Evolutionary conservation across 2,888 invertebrate genomes (phyloP).

Genomic region (Diplolepis rosae): DNA sequence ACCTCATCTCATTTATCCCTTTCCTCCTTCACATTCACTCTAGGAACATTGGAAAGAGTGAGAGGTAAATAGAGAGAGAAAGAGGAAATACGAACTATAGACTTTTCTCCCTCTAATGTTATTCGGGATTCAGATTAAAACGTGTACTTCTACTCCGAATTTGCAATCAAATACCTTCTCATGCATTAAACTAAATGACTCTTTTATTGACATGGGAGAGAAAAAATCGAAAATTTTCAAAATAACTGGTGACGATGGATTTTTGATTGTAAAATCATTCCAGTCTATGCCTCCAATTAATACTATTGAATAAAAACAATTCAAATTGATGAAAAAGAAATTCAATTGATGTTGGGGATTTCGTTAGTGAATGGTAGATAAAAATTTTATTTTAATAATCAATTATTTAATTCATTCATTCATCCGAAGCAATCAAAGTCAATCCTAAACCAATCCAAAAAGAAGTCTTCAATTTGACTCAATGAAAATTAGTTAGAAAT

Average conservation of each 20-base stretch:
- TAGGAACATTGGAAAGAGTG: slow-evolving; percentile 35
- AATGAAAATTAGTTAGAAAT: too few species aligned
- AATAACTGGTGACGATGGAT: slow-evolving; percentile 11
- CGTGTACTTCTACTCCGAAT: slow-evolving; percentile 57
- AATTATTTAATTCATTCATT: too few species aligned
- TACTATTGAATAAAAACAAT: too few species aligned
- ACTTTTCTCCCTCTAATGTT: slow-evolving; percentile 58
- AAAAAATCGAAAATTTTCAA: slow-evolving; percentile 16
- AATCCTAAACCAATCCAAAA: too few species aligned
- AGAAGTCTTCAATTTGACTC: too few species aligned
- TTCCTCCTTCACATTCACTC: slow-evolving; percentile 34
- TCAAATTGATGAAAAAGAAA: too few species aligned
- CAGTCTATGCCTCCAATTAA: neutral
- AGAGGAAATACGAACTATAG: slow-evolving; percentile 44
- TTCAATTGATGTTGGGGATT: too few species aligned
- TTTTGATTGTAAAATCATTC: slow-evolving; percentile 9
- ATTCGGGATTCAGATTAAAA: slow-evolving; percentile 66
- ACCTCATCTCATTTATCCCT: slow-evolving; percentile 29
- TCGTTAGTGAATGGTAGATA: too few species aligned
- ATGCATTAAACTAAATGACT: slow-evolving; percentile 24
- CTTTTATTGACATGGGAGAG: slow-evolving; percentile 13
- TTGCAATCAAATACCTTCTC: slow-evolving; percentile 52
- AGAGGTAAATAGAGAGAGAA: slow-evolving; percentile 42
- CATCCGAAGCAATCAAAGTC: too few species aligned
- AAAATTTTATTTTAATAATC: too few species aligned